A percentile compares a stretch with the other conserved stretches of the same genome.
These are phyloP conservation scores for Beroe ovata DNA, from an alignment of 37 sponge, comb jelly and placozoan species.

Conservation along the genomic window DNA sequence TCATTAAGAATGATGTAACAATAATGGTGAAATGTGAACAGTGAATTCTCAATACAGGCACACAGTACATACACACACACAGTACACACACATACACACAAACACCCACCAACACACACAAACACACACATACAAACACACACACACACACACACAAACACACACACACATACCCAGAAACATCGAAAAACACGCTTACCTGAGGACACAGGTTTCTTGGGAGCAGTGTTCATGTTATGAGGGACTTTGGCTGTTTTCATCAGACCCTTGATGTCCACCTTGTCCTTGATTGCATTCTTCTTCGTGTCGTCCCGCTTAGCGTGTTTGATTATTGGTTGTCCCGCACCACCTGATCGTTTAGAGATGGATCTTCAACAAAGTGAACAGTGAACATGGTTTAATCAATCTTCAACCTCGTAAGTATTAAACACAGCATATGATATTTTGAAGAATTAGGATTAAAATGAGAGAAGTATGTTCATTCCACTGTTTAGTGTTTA, in stretches of 20 bases:
- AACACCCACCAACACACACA: background rate
- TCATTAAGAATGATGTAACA: no score
- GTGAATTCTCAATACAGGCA: no score
- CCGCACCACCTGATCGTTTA: background rate
- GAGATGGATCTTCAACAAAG: no score
- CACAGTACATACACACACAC: background rate
- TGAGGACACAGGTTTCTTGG: background rate
- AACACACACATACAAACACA: background rate
- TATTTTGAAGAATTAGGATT: no score
- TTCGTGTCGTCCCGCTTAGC: constrained; percentile 17
- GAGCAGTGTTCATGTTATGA: background rate
- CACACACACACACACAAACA: background rate
- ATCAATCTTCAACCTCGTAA: no score
- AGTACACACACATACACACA: background rate
- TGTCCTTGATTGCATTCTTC: constrained; percentile 36
- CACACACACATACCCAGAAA: background rate
- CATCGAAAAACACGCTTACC: no score
- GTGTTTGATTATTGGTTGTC: constrained; percentile 50
- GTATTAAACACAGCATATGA: no score
- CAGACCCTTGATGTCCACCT: constrained; percentile 33
- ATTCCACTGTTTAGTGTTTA: no score
- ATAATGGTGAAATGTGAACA: no score
- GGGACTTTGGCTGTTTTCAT: constrained; percentile 41
- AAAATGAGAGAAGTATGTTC: no score
- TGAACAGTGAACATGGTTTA: no score